Evolutionary conservation across 2,113 vertebrate genomes (phyloP).

Genomic region (Petrocephalus microphthalmus): DNA sequence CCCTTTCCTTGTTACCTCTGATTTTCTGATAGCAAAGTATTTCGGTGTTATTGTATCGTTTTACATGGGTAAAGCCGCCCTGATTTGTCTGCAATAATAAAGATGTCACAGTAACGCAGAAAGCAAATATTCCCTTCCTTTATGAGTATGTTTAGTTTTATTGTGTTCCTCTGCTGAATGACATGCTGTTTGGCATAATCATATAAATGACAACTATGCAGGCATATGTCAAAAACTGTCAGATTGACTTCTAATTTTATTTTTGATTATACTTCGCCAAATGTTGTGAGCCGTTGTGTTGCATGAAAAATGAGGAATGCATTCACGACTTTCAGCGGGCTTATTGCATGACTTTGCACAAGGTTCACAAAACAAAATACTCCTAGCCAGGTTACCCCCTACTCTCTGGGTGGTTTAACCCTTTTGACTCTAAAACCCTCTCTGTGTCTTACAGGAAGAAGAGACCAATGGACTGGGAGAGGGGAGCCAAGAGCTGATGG

Average conservation of each 20-base stretch:
- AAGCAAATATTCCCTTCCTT: not conserved
- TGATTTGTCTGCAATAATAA: not conserved
- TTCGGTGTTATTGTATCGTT: not conserved
- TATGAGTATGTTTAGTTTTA: not conserved
- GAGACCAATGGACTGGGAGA: slow-evolving; percentile 45
- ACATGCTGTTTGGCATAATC: not conserved
- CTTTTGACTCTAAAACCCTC: not conserved
- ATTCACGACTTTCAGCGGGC: not conserved
- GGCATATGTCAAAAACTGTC: not conserved
- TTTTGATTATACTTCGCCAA: not conserved
- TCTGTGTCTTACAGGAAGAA: slow-evolving; percentile 51
- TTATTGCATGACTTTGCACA: not conserved
- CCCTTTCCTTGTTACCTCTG: not conserved
- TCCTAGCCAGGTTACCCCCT: not conserved
- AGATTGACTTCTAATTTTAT: not conserved
- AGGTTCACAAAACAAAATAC: not conserved
- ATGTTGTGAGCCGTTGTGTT: not conserved
- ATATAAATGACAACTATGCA: not conserved
- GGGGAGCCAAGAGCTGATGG: slow-evolving; percentile 44
- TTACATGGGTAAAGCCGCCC: not conserved
- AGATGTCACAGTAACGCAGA: not conserved
- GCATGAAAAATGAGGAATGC: not conserved
- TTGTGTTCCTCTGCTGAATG: not conserved
- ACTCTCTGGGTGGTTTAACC: not conserved
- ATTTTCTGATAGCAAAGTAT: not conserved